Conservation (phyloP, 2,797 vertebrate genomes). For the Tragopan temminckii region DNA sequence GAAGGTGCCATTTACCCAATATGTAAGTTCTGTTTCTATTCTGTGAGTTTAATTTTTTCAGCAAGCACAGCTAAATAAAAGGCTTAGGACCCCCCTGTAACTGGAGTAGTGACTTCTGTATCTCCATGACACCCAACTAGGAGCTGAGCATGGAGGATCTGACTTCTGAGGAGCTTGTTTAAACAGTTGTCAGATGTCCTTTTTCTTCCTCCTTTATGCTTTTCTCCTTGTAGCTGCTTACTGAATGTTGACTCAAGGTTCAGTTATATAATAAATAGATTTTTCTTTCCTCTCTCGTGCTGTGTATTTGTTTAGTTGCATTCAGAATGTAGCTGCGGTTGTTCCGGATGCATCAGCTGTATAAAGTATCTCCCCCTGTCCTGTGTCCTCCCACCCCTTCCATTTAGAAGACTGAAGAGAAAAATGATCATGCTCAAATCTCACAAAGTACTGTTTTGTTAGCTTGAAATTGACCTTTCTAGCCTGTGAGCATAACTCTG, state of each 20-base stretch:
- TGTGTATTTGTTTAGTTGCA: slow-evolving; percentile 9
- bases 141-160: background rate
- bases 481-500: background rate
- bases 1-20: background rate
- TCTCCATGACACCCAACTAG: background rate
- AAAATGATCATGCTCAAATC: background rate
- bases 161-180: background rate
- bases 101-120: background rate
- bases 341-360: background rate
- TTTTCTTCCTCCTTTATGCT: background rate
- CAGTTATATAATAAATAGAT: background rate
- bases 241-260: slow-evolving; percentile 16
- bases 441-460: slow-evolving; percentile 36
- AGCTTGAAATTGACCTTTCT: slow-evolving; percentile 40
- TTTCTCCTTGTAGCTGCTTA: background rate
- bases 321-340: background rate
- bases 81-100: background rate
- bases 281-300: background rate
- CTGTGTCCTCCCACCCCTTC: slow-evolving; percentile 5
- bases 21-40: background rate
- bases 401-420: background rate
- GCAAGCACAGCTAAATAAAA: background rate
- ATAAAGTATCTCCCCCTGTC: background rate
- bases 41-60: background rate
- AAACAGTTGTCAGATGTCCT: background rate